These are phyloP conservation scores for Aplysia californica DNA, from an alignment of 1,140 invertebrate genomes.

Conservation along the genomic window DNA sequence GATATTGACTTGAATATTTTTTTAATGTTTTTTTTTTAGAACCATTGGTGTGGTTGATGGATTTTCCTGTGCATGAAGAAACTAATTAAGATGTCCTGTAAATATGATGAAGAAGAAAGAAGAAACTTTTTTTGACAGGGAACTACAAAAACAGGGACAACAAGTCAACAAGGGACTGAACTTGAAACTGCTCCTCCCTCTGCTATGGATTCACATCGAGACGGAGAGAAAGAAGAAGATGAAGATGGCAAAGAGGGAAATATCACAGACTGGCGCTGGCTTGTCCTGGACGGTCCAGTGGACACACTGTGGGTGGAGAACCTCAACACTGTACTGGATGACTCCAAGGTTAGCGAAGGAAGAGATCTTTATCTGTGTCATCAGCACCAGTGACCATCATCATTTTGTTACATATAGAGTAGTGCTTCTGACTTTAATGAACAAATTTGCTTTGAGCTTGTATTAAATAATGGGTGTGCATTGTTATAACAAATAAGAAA, in stretches of 20 bases:
- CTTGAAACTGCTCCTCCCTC: conserved; percentile 8
- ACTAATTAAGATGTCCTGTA: no score
- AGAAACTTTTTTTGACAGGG: conserved; percentile 8
- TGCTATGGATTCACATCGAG: conserved; percentile 3
- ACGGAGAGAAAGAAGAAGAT: not conserved
- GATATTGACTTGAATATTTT: no score
- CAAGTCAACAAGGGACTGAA: conserved; percentile 12
- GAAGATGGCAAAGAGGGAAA: conserved; percentile 13
- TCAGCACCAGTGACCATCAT: no score
- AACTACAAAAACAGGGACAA: not conserved
- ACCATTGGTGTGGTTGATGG: no score
- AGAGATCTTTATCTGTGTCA: no score
- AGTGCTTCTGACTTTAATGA: no score
- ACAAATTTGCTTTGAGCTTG: no score
- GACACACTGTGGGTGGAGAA: conserved; percentile 68
- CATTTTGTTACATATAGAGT: no score
- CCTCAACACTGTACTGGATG: conserved; percentile 67
- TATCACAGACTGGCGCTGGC: conserved; percentile 60
- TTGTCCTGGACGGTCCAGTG: conserved; percentile 67
- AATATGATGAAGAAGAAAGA: not conserved
- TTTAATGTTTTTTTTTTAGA: no score
- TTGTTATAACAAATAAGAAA: no score
- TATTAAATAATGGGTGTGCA: no score
- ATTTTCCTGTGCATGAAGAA: no score
- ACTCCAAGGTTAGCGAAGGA: conserved; percentile 62